Conservation (phyloP, 1,140 invertebrate genomes). For the Anagrus nilaparvatae region DNA sequence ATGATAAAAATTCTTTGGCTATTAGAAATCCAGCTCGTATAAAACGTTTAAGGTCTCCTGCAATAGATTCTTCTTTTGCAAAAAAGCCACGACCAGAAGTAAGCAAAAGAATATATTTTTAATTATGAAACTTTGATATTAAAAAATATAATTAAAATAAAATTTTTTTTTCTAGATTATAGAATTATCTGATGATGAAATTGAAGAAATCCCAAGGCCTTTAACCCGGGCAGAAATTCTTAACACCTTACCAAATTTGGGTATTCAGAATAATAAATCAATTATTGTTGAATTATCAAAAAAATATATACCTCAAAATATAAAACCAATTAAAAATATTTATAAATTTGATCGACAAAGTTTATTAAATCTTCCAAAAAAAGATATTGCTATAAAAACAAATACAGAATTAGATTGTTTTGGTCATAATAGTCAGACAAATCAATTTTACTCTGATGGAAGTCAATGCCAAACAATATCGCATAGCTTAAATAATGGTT, state of each 20-base stretch:
- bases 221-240: constrained; percentile 33
- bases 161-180: constrained; percentile 27
- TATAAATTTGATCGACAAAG: constrained; percentile 26
- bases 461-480: constrained; percentile 7
- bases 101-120: constrained; percentile 4
- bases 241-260: constrained; percentile 34
- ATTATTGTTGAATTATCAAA: constrained; percentile 8
- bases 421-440: background rate
- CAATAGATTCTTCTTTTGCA: background rate
- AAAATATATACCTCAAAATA: constrained; percentile 28
- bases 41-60: no score
- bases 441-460: constrained; percentile 9
- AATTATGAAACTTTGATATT: background rate
- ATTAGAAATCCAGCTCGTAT: no score
- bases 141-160: constrained; percentile 5
- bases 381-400: constrained; percentile 3
- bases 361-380: constrained; percentile 16
- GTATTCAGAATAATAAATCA: constrained; percentile 12
- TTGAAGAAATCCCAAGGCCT: constrained; percentile 29
- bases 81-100: constrained; percentile 32
- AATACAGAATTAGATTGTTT: background rate
- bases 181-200: constrained; percentile 38
- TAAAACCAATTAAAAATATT: constrained; percentile 26
- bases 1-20: no score
- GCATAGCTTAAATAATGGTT: constrained; percentile 10